Percentiles rank a stretch among this genome's conserved stretches.
Conservation (phyloP, 2,113 vertebrate genomes). For the Rhipidura dahli region DNA sequence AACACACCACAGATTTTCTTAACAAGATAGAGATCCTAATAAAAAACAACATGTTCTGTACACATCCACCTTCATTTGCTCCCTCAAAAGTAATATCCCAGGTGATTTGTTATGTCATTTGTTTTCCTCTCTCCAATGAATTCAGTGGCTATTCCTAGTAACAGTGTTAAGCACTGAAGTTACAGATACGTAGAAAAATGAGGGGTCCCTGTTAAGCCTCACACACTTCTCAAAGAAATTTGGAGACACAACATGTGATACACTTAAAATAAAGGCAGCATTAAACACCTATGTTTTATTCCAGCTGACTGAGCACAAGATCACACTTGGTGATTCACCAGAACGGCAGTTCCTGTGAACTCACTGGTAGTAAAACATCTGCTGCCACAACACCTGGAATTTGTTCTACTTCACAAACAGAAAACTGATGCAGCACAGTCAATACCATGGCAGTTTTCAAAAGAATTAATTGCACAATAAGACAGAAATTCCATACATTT, state of each 20-base stretch:
- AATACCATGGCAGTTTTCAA: background rate
- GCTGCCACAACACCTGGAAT: background rate
- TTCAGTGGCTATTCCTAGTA: background rate
- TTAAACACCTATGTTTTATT: background rate
- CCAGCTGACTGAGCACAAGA: background rate
- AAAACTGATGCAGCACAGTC: background rate
- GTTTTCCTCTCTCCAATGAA: background rate
- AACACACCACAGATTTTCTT: background rate
- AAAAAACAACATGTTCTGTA: background rate
- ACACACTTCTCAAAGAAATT: background rate
- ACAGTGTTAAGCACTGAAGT: background rate
- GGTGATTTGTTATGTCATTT: background rate
- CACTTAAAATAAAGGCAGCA: background rate
- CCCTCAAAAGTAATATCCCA: background rate
- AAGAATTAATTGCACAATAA: background rate
- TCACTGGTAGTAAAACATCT: background rate
- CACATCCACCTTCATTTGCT: background rate
- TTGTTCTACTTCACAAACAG: background rate
- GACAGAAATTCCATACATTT: background rate
- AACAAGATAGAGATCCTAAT: background rate
- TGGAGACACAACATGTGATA: accelerated
- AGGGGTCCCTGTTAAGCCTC: background rate
- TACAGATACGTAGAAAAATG: background rate
- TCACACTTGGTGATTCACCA: background rate
- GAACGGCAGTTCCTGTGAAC: background rate